Evolutionary conservation across 2,797 vertebrate species (phyloP), one percentile per base, ranked within the genome.

Genomic region (Sebastes jordani): DNA sequence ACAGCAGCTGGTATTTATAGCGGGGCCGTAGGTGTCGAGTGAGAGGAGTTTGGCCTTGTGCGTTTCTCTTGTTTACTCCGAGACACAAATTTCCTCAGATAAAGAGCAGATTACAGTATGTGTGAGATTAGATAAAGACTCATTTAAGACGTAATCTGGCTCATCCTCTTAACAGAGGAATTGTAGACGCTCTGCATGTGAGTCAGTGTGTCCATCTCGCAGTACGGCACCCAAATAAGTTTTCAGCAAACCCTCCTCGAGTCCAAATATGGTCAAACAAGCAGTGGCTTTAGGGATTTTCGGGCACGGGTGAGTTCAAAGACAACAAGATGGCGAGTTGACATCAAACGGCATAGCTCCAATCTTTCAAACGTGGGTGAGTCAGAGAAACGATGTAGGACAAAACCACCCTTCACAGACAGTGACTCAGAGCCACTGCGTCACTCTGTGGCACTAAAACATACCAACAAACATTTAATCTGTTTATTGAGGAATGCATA

Each of bases 1-100:
- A 62, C 79, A 66, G 56, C 77, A 83, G 83, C 75, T 86, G 89
- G 82, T 91, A 93, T 94, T 93, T 93, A 89, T 90, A 93, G 92
- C 63, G 32, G 73, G 87, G 86, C 74, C 86, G 91, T 91, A 93
- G 92, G 92, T 93, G 91, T 91, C 42, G 64, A 88, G 86, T 89
- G 91, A 92, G 87, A 81, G 86, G 88, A 92, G 86, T 82, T 88
- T 85, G 88, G 82, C 86, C 88, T 90, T 76, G 61, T 82, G 83
- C 59, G 78, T 84, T 74, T 83, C 86, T 86, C 82, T 81, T 86
- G 80, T 94, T 92, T 89, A 77, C 73, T 82, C 80, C 0, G 30
- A 90, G 80, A 81, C 84, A 54, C 80, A 84, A 84, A 79, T 89
- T 88, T 90, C 58, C 71, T 78, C 77, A 36, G 86, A 92, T 89